These are phyloP conservation scores for Dendrocopos noguchii DNA, from an alignment of 2,113 vertebrate genomes.

Conservation along the genomic window DNA sequence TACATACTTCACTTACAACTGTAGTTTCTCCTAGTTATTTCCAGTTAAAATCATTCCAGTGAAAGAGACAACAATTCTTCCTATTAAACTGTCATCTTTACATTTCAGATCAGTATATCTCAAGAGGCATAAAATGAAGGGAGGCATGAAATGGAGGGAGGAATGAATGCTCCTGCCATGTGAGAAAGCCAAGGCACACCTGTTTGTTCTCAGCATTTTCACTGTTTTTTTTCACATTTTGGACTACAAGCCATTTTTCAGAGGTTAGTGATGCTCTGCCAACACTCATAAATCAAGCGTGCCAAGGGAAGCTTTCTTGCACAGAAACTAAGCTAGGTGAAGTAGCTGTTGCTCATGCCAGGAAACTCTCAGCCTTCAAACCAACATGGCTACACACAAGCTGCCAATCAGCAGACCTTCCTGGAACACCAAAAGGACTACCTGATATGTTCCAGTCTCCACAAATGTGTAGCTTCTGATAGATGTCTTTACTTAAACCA, in stretches of 20 bases:
- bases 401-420: rapidly evolving
- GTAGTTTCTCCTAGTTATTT: not conserved
- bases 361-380: not conserved
- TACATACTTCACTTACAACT: not conserved
- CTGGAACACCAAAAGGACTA: not conserved
- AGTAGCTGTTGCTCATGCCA: not conserved
- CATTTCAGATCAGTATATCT: not conserved
- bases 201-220: not conserved
- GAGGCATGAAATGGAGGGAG: rapidly evolving
- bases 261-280: not conserved
- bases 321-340: not conserved
- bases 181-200: not conserved
- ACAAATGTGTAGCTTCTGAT: rapidly evolving
- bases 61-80: not conserved
- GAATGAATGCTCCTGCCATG: not conserved
- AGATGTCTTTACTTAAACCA: not conserved
- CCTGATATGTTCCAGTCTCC: not conserved
- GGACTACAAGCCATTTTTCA: not conserved
- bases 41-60: not conserved
- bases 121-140: rapidly evolving
- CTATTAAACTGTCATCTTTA: not conserved
- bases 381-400: rapidly evolving
- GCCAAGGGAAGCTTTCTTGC: not conserved
- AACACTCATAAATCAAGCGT: rapidly evolving
- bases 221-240: not conserved